These are phyloP conservation scores for Siphonodentalium dalli DNA, from an alignment of 2,888 invertebrate species.

Conservation along the genomic window DNA sequence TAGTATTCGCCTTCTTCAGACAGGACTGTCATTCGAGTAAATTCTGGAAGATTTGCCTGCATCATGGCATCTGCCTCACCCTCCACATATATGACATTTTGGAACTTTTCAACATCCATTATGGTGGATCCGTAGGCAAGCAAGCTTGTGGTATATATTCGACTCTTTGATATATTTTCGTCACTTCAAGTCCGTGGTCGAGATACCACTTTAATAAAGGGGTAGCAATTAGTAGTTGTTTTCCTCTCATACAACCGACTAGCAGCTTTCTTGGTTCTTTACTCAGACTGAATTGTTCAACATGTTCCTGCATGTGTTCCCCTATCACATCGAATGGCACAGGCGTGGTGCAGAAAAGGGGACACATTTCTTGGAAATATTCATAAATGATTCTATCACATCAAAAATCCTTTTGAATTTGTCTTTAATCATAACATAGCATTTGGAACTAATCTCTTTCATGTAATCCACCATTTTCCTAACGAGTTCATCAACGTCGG, in stretches of 20 bases:
- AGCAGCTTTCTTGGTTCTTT: slow-evolving; percentile 1
- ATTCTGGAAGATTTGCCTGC: slow-evolving; percentile 9
- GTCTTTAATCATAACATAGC: no score
- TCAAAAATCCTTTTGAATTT: no score
- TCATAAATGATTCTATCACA: background rate
- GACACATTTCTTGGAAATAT: slow-evolving; percentile 15
- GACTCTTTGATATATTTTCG: slow-evolving; percentile 11
- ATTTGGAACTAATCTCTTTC: no score
- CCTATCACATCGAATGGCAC: slow-evolving; percentile 11
- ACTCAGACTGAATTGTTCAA: background rate
- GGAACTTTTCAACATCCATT: slow-evolving; percentile 7
- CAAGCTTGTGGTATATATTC: slow-evolving; percentile 9
- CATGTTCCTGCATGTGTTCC: slow-evolving; percentile 9
- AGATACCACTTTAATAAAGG: slow-evolving; percentile 21
- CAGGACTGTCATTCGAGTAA: slow-evolving; percentile 10
- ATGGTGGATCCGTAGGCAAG: slow-evolving; percentile 13
- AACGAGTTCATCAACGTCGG: slow-evolving; percentile 13
- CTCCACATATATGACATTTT: slow-evolving; percentile 8
- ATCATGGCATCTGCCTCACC: slow-evolving; percentile 1
- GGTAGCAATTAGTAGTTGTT: slow-evolving; percentile 5
- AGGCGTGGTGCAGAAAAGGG: slow-evolving; percentile 11
- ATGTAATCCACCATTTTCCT: slow-evolving; percentile 9
- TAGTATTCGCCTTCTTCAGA: slow-evolving; percentile 5
- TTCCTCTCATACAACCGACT: slow-evolving; percentile 13
- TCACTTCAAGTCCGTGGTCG: slow-evolving; percentile 16